Base-by-base conservation (phyloP, 2,797 vertebrate genomes). In the Gobio occitaniae region DNA sequence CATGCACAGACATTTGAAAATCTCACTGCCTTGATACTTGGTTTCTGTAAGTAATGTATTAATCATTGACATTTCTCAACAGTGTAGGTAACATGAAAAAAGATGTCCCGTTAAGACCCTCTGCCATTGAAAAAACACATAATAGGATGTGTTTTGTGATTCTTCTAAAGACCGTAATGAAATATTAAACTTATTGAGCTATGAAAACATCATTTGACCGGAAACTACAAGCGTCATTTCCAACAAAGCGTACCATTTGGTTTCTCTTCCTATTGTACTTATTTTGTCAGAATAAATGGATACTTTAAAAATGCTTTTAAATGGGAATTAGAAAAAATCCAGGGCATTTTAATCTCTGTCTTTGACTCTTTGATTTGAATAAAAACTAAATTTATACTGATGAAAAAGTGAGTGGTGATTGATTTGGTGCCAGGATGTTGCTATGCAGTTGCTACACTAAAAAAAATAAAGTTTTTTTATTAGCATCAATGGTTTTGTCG, bases 281-380 rank as follows among this genome's bases (percentile, higher is more conserved):
- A 3, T 48, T 75, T 68, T 19, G 59, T 48, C 59, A 63, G 17
- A 83, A 70, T 88, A 65, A 86, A 83, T 17, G 36, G 9, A 75
- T 59, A 72, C n/a, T 75, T 83, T 25, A 29, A 63, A 56, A 29
- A 63, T 61, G 59, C n/a, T 25, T 54, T 25, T 61, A 61, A 63
- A 59, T n/a, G 9, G 3, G 10, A 59, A n/a, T 59, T n/a, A 10
- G 21, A n/a, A n/a, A 25, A 61, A 12, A 12, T 61, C n/a, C 3
- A 61, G 4, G n/a, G 59, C 11, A 63, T 13, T 29, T 29, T 29
- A 63, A 63, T 63, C 25, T 11, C n/a, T 63, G 2, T 63, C n/a
- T 25, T 25, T n/a, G 21, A 61, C 21, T 59, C 3, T 29, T 74
- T 38, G 72, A 56, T 54, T 48, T 82, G 0, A 72, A 74, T 36